Evolutionary conservation across 2,888 invertebrate species (phyloP), one percentile per base, ranked within the genome.

Genomic region (Pomacea canaliculata): DNA sequence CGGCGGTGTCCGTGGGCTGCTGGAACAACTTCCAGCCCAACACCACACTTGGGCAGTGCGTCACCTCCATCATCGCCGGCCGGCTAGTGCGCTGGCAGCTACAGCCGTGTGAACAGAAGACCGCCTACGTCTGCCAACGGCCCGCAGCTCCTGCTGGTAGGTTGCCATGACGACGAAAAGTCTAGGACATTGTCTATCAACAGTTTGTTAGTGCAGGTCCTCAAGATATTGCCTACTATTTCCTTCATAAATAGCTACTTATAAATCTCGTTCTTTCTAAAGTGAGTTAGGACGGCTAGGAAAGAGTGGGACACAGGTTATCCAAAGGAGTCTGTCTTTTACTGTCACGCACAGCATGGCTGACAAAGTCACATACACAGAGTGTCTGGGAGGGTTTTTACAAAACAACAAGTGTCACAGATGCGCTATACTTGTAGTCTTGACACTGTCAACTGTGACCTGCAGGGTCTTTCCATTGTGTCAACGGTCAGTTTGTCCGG

Each of bases 91-190:
- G 60, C 19, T 85, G 85, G 84, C 71, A 76, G 9, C 80, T 82
- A 51, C 80, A 80, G 37, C 81, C 83, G n/a, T 87, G 87, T 76
- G 77, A 81, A 51, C 70, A 70, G 18, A 83, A 83, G 71, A 70
- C 81, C 70, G 74, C 83, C 0, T 87, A 82, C 76, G 78, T 86
- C 16, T 87, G 87, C 78, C 83, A 85, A 65, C 77, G 82, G 56
- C 79, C 77, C 62, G 84, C 85, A n/a, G 84, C 83, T 69, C 83
- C 86, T 60, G 9, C 75, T 70, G 83, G 86, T 85, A 78, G 68
- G 75, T 59, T 59, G 51, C 51, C 16, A 56, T 56, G 51, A 56
- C 51, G 51, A 56, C 51, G 2, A 56, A 56, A 56, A 56, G 51
- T 13, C 51, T 13, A 8, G 51, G 0, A 16, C 16, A 56, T 56